Percentiles rank a stretch among this genome's conserved stretches.
These are phyloP conservation scores for Caerostris extrusa DNA, from an alignment of 1,140 invertebrate genomes.

Conservation along the genomic window DNA sequence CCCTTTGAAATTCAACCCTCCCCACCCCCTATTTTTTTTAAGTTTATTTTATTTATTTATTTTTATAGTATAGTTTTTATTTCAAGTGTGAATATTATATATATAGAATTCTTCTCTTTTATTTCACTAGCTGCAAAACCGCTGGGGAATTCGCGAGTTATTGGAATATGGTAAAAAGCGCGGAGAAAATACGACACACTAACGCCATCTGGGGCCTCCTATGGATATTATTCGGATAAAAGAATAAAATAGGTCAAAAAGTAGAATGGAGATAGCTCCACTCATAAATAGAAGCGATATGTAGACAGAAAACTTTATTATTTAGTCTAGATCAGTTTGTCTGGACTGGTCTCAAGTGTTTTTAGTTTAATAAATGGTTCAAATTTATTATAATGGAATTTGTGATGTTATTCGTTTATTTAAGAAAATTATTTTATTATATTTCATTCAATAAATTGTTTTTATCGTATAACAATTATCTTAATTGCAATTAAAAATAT, in stretches of 20 bases:
- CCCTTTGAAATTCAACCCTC: conserved; percentile 51
- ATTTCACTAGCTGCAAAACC: conserved; percentile 22
- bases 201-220: conserved; percentile 67
- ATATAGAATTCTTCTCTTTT: conserved; percentile 48
- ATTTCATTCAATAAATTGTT: no score
- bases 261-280: not conserved
- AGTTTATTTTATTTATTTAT: not conserved
- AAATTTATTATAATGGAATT: no score
- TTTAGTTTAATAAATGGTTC: no score
- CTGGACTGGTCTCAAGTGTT: not conserved
- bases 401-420: no score
- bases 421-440: no score
- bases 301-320: not conserved
- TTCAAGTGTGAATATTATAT: conserved; percentile 61
- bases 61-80: conserved; percentile 30
- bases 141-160: conserved; percentile 57
- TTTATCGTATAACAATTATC: no score
- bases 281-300: not conserved
- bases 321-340: not conserved
- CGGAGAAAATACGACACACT: conserved; percentile 61
- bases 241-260: conserved; percentile 45
- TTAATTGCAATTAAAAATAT: no score
- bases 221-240: conserved; percentile 45
- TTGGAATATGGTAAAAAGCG: conserved; percentile 62
- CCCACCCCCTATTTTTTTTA: not conserved